These are phyloP conservation scores for Setophaga coronata DNA, from an alignment of 2,113 vertebrate genomes.

Conservation along the genomic window DNA sequence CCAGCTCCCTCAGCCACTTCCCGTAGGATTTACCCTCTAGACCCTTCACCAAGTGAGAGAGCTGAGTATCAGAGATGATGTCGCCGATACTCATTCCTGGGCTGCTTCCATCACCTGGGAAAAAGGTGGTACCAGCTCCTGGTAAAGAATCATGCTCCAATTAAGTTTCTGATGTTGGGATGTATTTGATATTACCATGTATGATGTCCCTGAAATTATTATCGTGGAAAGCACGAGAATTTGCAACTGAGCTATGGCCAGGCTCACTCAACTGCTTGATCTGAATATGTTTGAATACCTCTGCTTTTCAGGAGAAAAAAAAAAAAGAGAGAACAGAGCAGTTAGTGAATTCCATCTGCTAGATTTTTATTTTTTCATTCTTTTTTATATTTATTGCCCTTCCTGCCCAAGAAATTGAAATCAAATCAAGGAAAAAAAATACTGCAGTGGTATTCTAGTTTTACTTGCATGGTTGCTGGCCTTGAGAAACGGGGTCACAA, in stretches of 20 bases:
- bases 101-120: background rate
- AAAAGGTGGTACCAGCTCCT: background rate
- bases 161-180: background rate
- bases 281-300: background rate
- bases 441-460: background rate
- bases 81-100: fast-evolving
- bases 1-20: too few species aligned
- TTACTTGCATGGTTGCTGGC: background rate
- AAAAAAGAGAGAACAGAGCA: background rate
- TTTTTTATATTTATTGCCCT: background rate
- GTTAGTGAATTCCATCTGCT: background rate
- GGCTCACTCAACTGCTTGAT: fast-evolving
- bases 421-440: background rate
- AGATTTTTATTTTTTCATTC: background rate
- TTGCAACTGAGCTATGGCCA: background rate
- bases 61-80: fast-evolving
- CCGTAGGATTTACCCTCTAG: background rate
- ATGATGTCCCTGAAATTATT: background rate
- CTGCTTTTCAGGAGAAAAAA: background rate
- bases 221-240: background rate
- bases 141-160: background rate
- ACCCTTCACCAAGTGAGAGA: background rate
- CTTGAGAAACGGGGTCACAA: fast-evolving
- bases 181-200: background rate
- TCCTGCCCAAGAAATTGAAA: background rate